Percentiles rank a stretch among this genome's conserved stretches.
phyloP scores from a whole-genome alignment of 2,113 vertebrate species.

The Otus sunia region DNA sequence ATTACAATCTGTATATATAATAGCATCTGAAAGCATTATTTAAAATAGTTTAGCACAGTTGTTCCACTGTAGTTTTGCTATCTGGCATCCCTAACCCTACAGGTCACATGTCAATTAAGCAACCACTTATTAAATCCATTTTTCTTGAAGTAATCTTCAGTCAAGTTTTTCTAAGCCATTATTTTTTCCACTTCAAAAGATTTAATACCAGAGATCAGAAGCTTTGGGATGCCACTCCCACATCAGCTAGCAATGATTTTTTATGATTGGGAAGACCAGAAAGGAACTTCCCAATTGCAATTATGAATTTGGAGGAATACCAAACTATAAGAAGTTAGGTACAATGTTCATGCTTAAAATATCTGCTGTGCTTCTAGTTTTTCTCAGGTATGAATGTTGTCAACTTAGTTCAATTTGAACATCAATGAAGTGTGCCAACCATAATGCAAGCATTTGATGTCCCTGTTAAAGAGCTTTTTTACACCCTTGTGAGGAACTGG shows the following conservation, averaged over 20 bases:
- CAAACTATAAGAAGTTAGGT: neutral
- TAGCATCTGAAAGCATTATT: conserved; percentile 1
- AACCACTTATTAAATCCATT: conserved; percentile 17
- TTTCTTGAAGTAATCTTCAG: conserved; percentile 8
- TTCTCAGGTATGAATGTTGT: neutral
- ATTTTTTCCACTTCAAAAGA: conserved; percentile 41
- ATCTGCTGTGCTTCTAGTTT: neutral
- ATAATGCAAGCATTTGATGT: neutral
- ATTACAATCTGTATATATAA: neutral
- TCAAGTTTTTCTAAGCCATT: conserved; percentile 20
- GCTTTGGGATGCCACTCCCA: conserved; percentile 1
- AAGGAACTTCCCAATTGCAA: neutral
- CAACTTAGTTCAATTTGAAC: neutral
- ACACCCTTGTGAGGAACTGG: neutral
- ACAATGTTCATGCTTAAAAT: neutral
- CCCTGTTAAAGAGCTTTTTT: neutral
- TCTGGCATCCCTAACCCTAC: neutral
- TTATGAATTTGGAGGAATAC: neutral
- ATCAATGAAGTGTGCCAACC: neutral
- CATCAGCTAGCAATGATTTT: neutral
- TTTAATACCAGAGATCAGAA: conserved; percentile 24
- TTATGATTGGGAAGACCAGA: conserved; percentile 9
- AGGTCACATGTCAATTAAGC: neutral
- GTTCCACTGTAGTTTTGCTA: neutral
- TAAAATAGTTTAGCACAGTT: neutral